phyloP scores from a whole-genome alignment of 2,888 invertebrate genomes.

The Cylindroiulus punctatus region DNA sequence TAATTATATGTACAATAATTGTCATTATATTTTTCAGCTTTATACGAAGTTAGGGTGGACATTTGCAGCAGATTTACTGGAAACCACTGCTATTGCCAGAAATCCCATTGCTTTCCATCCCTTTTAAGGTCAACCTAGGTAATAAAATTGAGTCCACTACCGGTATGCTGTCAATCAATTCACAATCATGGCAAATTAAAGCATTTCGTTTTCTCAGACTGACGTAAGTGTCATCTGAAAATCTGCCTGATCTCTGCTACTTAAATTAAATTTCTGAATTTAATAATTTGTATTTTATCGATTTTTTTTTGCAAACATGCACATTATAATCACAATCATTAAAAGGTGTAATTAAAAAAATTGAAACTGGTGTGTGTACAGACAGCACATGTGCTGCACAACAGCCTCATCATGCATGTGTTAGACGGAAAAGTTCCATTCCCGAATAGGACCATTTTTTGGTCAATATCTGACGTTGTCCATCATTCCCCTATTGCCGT shows the following conservation, averaged over 20 bases:
- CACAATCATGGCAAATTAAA: background rate
- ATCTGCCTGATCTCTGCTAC: background rate
- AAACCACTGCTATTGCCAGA: constrained; percentile 73
- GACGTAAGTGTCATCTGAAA: background rate
- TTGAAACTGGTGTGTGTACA: too few relatives aligned
- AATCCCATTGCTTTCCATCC: constrained; percentile 76
- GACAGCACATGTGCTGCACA: too few relatives aligned
- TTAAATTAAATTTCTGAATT: background rate
- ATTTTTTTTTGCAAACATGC: background rate
- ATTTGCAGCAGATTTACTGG: constrained; percentile 72
- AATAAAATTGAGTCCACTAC: background rate
- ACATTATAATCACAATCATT: background rate
- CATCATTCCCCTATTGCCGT: too few relatives aligned
- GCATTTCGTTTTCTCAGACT: background rate
- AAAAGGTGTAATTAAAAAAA: background rate
- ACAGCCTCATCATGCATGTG: too few relatives aligned
- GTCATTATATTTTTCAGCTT: constrained; percentile 69
- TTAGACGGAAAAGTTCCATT: too few relatives aligned
- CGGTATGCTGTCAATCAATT: background rate
- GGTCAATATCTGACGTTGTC: too few relatives aligned
- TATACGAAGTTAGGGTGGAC: constrained; percentile 77
- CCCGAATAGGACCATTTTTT: too few relatives aligned
- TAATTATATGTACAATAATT: background rate
- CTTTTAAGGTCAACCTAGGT: constrained; percentile 71
- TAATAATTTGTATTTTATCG: background rate